Conservation (phyloP, 2,888 invertebrate genomes). For the Apamea monoglypha region DNA sequence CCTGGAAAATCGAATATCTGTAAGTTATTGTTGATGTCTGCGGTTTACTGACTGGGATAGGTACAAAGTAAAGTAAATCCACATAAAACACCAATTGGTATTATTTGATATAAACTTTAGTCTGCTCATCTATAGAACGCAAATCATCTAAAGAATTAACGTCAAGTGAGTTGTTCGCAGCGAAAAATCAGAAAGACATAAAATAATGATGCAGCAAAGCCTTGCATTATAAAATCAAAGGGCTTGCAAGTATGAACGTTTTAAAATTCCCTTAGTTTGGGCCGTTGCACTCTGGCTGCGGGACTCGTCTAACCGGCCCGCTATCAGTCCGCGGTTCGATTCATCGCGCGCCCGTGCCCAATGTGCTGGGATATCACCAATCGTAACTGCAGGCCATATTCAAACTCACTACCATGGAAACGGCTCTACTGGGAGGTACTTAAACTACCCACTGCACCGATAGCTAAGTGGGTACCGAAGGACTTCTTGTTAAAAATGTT, state of each 20-base stretch:
- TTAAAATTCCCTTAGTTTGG: slow-evolving; percentile 89
- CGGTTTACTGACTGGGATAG: not conserved
- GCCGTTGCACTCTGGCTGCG: slow-evolving; percentile 87
- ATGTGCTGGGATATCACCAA: slow-evolving; percentile 84
- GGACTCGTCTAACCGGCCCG: slow-evolving; percentile 90
- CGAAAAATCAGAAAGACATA: slow-evolving; percentile 14
- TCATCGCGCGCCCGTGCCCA: slow-evolving; percentile 86
- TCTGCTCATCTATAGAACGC: not conserved
- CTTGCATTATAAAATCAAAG: slow-evolving; percentile 79
- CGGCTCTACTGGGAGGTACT: slow-evolving; percentile 41
- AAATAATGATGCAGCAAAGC: slow-evolving; percentile 48
- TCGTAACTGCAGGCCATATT: slow-evolving; percentile 83
- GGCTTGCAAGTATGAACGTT: slow-evolving; percentile 85
- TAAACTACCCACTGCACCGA: slow-evolving; percentile 24
- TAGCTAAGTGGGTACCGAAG: not conserved
- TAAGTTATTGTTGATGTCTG: not conserved
- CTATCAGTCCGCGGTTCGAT: slow-evolving; percentile 88
- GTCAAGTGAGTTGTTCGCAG: not conserved
- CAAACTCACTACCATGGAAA: slow-evolving; percentile 73
- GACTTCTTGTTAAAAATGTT: not conserved
- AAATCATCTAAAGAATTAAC: slow-evolving; percentile 8
- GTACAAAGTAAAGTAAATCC: not conserved
- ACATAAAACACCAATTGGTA: not conserved
- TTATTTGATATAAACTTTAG: not conserved
- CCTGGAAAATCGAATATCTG: not conserved